These are phyloP conservation scores for Meandrusa payeni DNA, from an alignment of 2,888 invertebrate species.

Conservation along the genomic window DNA sequence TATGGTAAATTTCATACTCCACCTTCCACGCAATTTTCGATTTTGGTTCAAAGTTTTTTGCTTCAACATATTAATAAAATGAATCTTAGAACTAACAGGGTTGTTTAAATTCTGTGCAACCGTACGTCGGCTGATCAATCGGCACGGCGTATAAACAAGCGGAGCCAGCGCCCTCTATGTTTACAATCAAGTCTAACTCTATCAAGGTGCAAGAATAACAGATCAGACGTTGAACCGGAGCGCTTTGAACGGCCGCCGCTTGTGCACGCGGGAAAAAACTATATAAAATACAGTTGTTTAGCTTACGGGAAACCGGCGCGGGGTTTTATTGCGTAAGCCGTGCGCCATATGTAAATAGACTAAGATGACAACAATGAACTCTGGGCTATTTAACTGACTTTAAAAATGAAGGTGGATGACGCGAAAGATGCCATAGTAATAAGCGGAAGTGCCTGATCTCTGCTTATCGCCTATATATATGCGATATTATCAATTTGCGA, in stretches of 20 bases:
- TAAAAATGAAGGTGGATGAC: too few species aligned
- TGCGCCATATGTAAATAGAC: constrained; percentile 2
- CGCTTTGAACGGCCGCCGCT: not conserved
- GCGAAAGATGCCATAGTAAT: too few species aligned
- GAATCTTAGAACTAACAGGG: constrained; percentile 2
- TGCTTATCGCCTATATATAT: too few species aligned
- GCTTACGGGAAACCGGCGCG: constrained; percentile 3
- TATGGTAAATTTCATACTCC: too few species aligned
- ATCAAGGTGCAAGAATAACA: constrained; percentile 52
- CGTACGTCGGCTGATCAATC: constrained; percentile 20
- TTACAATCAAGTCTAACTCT: constrained; percentile 19
- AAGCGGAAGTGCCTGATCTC: too few species aligned
- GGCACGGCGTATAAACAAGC: constrained; percentile 10
- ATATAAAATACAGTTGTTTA: constrained; percentile 12
- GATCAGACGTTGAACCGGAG: constrained; percentile 46
- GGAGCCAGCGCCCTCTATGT: constrained; percentile 21
- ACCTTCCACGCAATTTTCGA: too few species aligned
- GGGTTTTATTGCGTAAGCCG: not conserved
- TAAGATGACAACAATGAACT: too few species aligned
- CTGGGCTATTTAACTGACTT: too few species aligned
- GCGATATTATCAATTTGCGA: too few species aligned
- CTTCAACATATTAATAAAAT: too few species aligned
- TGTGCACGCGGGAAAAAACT: constrained; percentile 12
- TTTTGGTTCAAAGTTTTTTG: too few species aligned
- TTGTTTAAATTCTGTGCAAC: constrained; percentile 14